These are phyloP conservation scores for Sarcophaga carnaria DNA, from an alignment of 2,888 invertebrate genomes.

Conservation along the genomic window DNA sequence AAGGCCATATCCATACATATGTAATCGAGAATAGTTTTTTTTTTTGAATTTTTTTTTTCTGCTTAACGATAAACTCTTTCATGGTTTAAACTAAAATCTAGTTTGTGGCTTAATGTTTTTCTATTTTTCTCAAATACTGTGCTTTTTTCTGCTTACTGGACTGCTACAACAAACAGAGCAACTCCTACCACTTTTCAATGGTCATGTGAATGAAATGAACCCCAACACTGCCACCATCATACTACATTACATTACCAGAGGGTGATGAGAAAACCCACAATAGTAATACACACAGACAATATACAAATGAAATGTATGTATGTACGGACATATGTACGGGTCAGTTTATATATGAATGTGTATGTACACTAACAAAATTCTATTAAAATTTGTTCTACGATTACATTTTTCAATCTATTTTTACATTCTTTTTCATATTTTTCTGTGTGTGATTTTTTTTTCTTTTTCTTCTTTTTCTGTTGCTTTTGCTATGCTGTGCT, in stretches of 20 bases:
- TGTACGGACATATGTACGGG: neutral
- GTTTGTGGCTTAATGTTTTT: conserved; percentile 61
- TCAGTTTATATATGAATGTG: conserved; percentile 61
- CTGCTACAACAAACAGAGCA: conserved; percentile 25
- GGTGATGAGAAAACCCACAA: neutral
- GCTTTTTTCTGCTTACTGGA: neutral
- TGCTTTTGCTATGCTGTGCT: neutral
- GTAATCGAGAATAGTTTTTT: conserved; percentile 17
- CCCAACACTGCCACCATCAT: neutral
- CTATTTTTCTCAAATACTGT: conserved; percentile 15
- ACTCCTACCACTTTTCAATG: conserved; percentile 46
- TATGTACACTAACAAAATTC: conserved; percentile 48
- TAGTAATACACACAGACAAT: neutral
- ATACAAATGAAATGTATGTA: neutral
- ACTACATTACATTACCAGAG: neutral
- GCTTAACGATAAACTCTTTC: conserved; percentile 6
- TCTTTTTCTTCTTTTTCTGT: conserved; percentile 23
- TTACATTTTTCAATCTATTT: neutral
- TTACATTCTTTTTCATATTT: neutral
- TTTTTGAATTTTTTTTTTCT: neutral
- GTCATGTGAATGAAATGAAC: conserved; percentile 31
- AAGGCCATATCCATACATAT: neutral
- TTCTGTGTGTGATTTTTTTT: conserved; percentile 16
- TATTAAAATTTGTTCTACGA: conserved; percentile 56
- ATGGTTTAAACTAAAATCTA: conserved; percentile 49